Conservation (phyloP, 2,888 invertebrate species). For the Molorchus minor region DNA sequence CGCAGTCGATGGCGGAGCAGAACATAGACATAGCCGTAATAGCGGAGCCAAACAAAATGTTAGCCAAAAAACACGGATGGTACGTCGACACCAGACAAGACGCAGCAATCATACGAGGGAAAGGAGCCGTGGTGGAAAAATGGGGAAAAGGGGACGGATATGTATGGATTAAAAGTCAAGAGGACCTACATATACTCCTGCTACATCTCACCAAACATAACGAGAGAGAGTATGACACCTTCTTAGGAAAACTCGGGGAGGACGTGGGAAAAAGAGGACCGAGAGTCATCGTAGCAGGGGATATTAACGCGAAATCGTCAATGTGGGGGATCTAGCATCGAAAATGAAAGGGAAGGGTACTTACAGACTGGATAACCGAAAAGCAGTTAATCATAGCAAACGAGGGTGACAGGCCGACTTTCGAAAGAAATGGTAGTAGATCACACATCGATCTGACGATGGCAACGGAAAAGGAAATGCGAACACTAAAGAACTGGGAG, state of each 20-base stretch:
- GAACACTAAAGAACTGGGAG: not conserved
- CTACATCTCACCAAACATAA: constrained; percentile 18
- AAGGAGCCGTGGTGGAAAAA: not conserved
- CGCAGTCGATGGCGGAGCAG: not conserved
- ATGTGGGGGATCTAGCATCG: constrained; percentile 15
- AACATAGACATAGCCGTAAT: constrained; percentile 20
- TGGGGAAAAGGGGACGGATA: not conserved
- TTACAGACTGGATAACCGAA: not conserved
- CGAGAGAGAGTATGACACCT: constrained; percentile 11
- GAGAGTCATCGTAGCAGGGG: constrained; percentile 6
- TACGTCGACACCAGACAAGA: not conserved
- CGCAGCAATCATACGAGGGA: constrained; percentile 8
- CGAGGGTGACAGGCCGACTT: not conserved
- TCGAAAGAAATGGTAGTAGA: not conserved
- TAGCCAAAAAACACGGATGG: constrained; percentile 1
- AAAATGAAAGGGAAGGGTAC: constrained; percentile 1
- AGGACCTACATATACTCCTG: constrained; percentile 3
- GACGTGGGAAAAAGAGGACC: not conserved
- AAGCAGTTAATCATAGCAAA: not conserved
- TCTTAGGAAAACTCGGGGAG: not conserved
- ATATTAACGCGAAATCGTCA: constrained; percentile 20
- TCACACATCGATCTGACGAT: not conserved
- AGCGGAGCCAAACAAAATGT: constrained; percentile 27
- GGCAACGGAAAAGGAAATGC: not conserved
- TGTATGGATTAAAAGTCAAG: not conserved